A percentile compares a stretch with the other conserved stretches of the same genome.
Evolutionary conservation across 1,140 invertebrate species (phyloP).

Genomic region (Conus ventricosus): DNA sequence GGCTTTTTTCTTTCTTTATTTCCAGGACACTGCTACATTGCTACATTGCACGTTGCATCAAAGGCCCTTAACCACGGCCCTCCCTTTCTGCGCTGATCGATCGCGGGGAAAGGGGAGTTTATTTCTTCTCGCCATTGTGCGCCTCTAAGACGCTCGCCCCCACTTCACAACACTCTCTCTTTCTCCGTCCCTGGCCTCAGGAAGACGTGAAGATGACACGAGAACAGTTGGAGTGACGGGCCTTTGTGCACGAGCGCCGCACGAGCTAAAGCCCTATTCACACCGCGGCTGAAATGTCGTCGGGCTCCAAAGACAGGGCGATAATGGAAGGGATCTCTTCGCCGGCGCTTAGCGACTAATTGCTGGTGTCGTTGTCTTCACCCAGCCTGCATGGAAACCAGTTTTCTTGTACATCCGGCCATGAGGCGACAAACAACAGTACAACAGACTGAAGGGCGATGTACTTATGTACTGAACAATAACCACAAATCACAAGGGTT

Average conservation of each 20-base stretch:
- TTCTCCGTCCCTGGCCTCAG: neutral
- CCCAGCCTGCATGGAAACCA: neutral
- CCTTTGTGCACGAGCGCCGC: neutral
- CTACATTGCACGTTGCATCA: too few relatives aligned
- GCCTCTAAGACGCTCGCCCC: neutral
- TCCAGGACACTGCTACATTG: too few relatives aligned
- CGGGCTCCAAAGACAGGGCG: neutral
- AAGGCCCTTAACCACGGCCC: too few relatives aligned
- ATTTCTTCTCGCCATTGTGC: constrained; percentile 6
- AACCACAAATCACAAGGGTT: too few relatives aligned
- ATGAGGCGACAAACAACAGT: neutral
- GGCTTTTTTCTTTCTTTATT: too few relatives aligned
- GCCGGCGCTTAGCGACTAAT: neutral
- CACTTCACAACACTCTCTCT: neutral
- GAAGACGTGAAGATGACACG: constrained; percentile 5
- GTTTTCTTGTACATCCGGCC: neutral
- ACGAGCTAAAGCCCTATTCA: constrained; percentile 10
- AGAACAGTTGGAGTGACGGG: neutral
- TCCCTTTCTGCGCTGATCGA: neutral
- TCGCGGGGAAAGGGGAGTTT: neutral
- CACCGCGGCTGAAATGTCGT: neutral
- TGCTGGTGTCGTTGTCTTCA: neutral
- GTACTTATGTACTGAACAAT: too few relatives aligned
- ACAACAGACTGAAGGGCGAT: too few relatives aligned
- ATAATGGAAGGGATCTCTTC: neutral